Conservation (phyloP, 2,797 vertebrate species). For the Diglossa cyanea region DNA sequence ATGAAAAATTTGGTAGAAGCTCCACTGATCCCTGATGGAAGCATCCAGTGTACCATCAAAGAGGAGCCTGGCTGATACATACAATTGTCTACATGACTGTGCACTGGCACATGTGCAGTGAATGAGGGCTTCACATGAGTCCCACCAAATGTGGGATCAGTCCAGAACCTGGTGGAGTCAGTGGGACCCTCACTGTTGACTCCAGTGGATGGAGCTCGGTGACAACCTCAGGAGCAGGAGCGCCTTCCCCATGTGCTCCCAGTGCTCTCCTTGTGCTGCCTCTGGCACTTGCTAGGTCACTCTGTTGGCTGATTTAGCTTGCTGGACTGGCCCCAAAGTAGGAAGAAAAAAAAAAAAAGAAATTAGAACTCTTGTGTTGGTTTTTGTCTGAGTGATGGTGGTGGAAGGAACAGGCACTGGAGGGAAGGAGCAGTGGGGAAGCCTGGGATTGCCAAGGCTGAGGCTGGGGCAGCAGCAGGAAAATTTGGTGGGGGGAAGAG, state of each 20-base stretch:
- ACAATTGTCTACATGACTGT: accelerated
- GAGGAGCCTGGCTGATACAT: not conserved
- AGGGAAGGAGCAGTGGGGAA: not conserved
- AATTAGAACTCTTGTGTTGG: not conserved
- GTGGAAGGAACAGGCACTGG: not conserved
- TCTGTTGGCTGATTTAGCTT: not conserved
- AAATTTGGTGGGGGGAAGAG: not conserved
- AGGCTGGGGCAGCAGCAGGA: not conserved
- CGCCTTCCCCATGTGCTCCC: not conserved
- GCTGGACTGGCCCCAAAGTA: not conserved
- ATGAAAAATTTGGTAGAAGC: not conserved
- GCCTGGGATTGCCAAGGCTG: not conserved
- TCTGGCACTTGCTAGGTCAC: not conserved
- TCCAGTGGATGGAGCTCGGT: not conserved
- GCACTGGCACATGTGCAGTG: accelerated
- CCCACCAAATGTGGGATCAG: not conserved
- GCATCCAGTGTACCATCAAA: not conserved
- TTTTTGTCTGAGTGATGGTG: not conserved
- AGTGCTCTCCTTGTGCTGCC: not conserved
- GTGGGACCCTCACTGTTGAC: not conserved
- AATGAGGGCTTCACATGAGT: not conserved
- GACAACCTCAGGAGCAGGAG: not conserved
- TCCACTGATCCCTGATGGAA: not conserved
- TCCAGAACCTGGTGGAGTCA: not conserved
- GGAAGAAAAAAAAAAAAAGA: not conserved